Evolutionary conservation across 2,113 vertebrate species (phyloP).

Genomic region (Neoarius graeffei): DNA sequence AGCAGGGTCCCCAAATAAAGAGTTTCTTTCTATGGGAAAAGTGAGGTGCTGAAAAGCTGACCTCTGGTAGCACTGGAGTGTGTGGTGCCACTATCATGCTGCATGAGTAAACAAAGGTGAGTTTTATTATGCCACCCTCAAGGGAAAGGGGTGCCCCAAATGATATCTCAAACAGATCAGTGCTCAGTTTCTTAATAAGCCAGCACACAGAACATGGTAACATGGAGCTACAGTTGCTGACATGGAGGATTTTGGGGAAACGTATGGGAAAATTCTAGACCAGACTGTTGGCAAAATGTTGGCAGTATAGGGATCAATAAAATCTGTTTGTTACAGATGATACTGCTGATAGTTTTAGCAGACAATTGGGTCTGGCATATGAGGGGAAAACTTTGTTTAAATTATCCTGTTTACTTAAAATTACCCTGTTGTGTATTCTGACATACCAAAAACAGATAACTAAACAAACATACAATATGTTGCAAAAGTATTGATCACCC

Average conservation of each 20-base stretch:
- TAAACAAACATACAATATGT: not conserved
- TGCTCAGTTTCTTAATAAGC: slow-evolving; percentile 3
- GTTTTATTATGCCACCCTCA: slow-evolving; percentile 48
- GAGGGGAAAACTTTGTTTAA: not conserved
- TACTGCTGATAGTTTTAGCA: not conserved
- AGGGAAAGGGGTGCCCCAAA: slow-evolving; percentile 15
- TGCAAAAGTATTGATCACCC: not conserved
- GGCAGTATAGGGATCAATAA: not conserved
- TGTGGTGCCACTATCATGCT: slow-evolving; percentile 65
- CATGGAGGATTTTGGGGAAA: not conserved
- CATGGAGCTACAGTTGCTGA: not conserved
- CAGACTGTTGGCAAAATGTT: not conserved
- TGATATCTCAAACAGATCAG: slow-evolving; percentile 11
- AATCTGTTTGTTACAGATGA: not conserved
- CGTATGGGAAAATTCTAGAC: not conserved
- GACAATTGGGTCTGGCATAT: not conserved
- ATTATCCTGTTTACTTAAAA: slow-evolving; percentile 30
- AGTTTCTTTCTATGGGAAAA: slow-evolving; percentile 68
- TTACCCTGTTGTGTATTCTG: slow-evolving; percentile 54
- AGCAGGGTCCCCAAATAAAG: slow-evolving; percentile 69
- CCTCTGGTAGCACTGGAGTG: slow-evolving; percentile 64
- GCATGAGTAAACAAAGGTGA: slow-evolving; percentile 64
- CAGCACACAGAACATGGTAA: not conserved
- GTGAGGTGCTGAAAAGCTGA: slow-evolving; percentile 74
- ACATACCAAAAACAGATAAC: slow-evolving; percentile 45